Evolutionary conservation across 2,888 invertebrate species (phyloP), one percentile per base, ranked within the genome.

Genomic region (Diaperis boleti): DNA sequence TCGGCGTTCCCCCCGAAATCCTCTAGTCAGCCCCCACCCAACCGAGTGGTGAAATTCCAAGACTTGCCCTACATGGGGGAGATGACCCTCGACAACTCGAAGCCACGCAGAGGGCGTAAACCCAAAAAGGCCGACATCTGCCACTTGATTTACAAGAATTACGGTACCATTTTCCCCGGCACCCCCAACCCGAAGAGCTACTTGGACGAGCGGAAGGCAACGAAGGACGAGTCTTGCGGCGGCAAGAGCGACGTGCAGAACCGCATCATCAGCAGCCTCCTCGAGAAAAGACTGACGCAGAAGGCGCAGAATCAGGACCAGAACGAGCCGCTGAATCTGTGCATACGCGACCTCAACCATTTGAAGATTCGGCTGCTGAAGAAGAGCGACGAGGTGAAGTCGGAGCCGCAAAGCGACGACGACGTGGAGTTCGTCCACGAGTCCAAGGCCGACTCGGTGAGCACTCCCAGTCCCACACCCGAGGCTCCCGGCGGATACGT

Each of bases 91-190:
- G 94, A 94, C 76, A 93, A 95, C 80, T 92, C 91, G 8, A 92
- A 94, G 71, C 95, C 95, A 0, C 82, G 94, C 29, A 85, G 95
- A 64, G 95, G 95, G 0, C 84, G 95, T 11, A 95, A 95, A 76
- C 95, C 95, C 0, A 95, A 95, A 77, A 95, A 95, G 79, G 94
- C 95, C 0, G 95, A 95, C 75, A 95, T 95, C 69, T 95, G 95
- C 69, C 95, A 95, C 76, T 82, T 95, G 37, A 95, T 95, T 69
- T 94, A 95, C 76, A 95, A 95, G 78, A 95, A 95, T 79, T 95
- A 95, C 77, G 95, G 94, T 1, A 94, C 93, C 0, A 92, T 94
- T 8, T 87, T 92, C 47, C 92, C 92, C 0, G 91, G 91, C 0
- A 90, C 90, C 5, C 91, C 91, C 0, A 84, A 84, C 10, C 81